These are phyloP conservation scores for Cryptocephalus moraei DNA, from an alignment of 2,888 invertebrate genomes.

Conservation along the genomic window DNA sequence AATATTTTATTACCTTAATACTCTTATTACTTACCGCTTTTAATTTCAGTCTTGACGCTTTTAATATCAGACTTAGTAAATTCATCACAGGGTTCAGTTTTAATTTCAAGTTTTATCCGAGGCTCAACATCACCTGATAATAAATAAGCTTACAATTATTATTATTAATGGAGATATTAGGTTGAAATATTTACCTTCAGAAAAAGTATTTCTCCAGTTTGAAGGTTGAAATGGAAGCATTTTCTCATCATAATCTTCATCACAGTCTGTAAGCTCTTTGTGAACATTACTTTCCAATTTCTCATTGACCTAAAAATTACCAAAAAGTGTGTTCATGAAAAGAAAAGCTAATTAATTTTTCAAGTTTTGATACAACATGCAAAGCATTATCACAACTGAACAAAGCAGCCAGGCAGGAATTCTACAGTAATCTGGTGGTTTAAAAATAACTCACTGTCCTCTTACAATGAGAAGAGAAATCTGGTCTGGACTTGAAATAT, in stretches of 20 bases:
- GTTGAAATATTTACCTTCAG: neutral
- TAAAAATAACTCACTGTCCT: too few species aligned
- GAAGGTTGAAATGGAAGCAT: constrained; percentile 21
- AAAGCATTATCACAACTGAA: too few species aligned
- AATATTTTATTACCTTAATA: too few species aligned
- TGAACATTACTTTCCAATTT: constrained; percentile 24
- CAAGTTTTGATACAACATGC: too few species aligned
- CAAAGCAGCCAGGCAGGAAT: too few species aligned
- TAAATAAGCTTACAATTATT: constrained; percentile 4
- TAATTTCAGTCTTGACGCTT: constrained; percentile 3
- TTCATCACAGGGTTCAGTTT: constrained; percentile 5
- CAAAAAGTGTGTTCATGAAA: too few species aligned
- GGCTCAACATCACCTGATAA: constrained; percentile 10
- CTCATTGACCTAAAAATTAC: constrained; percentile 20
- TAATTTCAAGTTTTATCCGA: constrained; percentile 11
- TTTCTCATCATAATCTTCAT: constrained; percentile 23
- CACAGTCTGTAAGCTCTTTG: constrained; percentile 22
- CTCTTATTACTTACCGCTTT: too few species aligned
- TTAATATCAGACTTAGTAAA: constrained; percentile 3
- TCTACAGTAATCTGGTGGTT: too few species aligned
- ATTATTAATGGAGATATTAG: neutral
- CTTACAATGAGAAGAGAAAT: too few species aligned
- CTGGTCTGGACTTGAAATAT: too few species aligned
- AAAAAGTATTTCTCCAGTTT: constrained; percentile 9
- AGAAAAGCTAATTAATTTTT: too few species aligned